A percentile compares a stretch with the other conserved stretches of the same genome.
Evolutionary conservation across 2,888 invertebrate species (phyloP).

Genomic region (Pelosia muscerda): DNA sequence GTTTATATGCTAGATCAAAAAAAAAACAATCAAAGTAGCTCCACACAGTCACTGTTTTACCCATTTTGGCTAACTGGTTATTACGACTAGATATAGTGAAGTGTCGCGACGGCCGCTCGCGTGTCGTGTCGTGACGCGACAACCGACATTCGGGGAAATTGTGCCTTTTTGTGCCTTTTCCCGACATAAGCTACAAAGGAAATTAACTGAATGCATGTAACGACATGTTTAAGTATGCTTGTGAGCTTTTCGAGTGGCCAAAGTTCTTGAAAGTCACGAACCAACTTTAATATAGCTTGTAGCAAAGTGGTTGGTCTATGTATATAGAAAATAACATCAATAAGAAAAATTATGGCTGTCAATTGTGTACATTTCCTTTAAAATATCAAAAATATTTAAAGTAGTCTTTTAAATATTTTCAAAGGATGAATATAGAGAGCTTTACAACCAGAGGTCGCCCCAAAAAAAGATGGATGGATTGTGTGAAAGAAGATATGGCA

Average conservation of each 20-base stretch:
- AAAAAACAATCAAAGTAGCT: constrained; percentile 23
- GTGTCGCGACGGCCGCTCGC: constrained; percentile 41
- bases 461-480: no score
- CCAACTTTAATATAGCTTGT: neutral
- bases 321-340: neutral
- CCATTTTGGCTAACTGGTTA: constrained; percentile 62
- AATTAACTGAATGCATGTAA: constrained; percentile 30
- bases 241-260: constrained; percentile 2
- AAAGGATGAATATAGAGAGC: no score
- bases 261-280: neutral
- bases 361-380: no score
- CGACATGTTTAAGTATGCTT: constrained; percentile 21
- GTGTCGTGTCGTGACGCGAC: constrained; percentile 46
- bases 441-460: no score
- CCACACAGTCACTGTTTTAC: constrained; percentile 38
- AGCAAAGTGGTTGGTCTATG: neutral
- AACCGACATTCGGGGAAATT: constrained; percentile 57
- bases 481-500: no score
- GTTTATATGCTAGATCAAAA: neutral
- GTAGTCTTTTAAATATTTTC: no score
- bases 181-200: constrained; percentile 41
- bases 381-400: no score
- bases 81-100: constrained; percentile 57
- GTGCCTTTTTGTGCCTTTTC: constrained; percentile 32
- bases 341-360: neutral